Conservation (phyloP, 1,140 invertebrate genomes). For the Agrypnia vestita region DNA sequence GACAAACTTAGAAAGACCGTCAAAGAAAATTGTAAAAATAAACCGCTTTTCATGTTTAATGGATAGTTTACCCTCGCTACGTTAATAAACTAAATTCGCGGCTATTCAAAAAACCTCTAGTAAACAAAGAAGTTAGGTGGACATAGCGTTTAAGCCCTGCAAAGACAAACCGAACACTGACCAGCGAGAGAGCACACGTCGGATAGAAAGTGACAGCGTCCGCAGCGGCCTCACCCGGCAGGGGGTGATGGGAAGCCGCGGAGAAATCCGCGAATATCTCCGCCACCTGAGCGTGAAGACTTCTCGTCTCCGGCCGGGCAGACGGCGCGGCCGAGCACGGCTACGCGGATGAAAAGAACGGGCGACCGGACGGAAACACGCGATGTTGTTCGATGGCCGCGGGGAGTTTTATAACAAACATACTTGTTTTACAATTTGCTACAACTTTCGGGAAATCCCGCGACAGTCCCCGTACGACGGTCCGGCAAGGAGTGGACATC, state of each 20-base stretch:
- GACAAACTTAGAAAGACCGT: background rate
- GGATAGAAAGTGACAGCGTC: conserved; percentile 8
- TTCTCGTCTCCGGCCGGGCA: too few relatives aligned
- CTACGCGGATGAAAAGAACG: too few relatives aligned
- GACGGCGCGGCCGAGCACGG: too few relatives aligned
- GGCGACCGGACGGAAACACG: too few relatives aligned
- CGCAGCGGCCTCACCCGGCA: background rate
- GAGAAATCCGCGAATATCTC: conserved; percentile 5
- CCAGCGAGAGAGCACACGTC: background rate
- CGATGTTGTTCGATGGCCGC: too few relatives aligned
- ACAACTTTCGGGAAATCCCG: too few relatives aligned
- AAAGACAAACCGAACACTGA: background rate
- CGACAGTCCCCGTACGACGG: too few relatives aligned
- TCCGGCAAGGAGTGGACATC: too few relatives aligned
- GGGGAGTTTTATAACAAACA: too few relatives aligned
- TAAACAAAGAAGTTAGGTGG: background rate
- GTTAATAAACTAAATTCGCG: background rate
- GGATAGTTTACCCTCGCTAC: background rate
- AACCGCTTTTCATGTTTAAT: background rate
- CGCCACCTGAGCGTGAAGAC: background rate
- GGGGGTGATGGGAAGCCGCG: background rate
- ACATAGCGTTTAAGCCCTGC: background rate
- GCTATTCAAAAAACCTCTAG: background rate
- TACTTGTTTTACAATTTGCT: too few relatives aligned
- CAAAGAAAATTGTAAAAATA: background rate